phyloP scores from a whole-genome alignment of 2,113 vertebrate species.

The Anhinga rufa region DNA sequence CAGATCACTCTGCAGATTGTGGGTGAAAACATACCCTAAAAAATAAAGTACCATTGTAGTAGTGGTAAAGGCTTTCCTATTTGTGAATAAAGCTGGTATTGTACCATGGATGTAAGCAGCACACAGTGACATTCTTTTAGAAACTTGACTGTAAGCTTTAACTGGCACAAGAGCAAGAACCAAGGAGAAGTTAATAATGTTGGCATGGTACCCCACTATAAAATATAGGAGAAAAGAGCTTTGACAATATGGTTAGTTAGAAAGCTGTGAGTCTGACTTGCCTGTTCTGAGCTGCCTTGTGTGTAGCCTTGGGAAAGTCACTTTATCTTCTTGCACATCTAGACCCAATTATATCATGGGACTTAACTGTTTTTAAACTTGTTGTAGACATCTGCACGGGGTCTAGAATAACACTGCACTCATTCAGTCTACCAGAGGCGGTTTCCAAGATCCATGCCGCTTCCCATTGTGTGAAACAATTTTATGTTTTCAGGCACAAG shows the following conservation, averaged over 20 bases:
- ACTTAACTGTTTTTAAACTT: neutral
- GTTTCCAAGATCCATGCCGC: neutral
- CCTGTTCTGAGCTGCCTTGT: neutral
- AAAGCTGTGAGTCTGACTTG: neutral
- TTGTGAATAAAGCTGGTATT: constrained; percentile 23
- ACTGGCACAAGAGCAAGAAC: neutral
- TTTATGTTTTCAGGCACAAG: neutral
- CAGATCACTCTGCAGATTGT: neutral
- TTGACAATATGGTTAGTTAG: neutral
- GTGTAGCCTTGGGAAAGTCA: constrained; percentile 8
- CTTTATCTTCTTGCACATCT: neutral
- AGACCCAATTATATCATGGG: neutral
- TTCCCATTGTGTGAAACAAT: neutral
- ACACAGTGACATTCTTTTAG: neutral
- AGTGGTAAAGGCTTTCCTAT: neutral
- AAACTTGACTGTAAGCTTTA: neutral
- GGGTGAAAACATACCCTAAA: constrained; percentile 17
- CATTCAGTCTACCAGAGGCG: neutral
- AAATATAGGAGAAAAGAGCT: neutral
- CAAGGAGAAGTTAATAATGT: neutral
- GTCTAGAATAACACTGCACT: neutral
- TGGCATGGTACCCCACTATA: neutral
- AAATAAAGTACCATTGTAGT: constrained; percentile 31
- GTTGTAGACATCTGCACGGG: neutral
- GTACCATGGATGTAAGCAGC: neutral